These are phyloP conservation scores for Tolypeutes matacus DNA, from an alignment of 2,797 vertebrate genomes.

Conservation along the genomic window DNA sequence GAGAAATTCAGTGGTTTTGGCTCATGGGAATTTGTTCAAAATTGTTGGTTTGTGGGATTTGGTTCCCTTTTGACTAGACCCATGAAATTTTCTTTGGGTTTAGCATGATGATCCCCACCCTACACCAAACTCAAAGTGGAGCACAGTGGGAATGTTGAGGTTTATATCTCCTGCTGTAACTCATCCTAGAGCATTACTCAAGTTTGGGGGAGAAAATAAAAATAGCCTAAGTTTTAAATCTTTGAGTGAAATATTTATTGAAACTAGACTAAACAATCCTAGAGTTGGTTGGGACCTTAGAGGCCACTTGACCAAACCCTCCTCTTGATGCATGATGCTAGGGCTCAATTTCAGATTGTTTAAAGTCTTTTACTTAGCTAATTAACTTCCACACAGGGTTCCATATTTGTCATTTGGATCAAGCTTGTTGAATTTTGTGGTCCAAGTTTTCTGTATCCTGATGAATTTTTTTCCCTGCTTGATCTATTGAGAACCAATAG, in stretches of 20 bases:
- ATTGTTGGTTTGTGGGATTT: slow-evolving; percentile 78
- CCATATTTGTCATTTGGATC: slow-evolving; percentile 47
- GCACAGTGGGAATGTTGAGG: slow-evolving; percentile 64
- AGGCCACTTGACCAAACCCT: slow-evolving; percentile 45
- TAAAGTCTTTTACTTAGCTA: slow-evolving; percentile 60
- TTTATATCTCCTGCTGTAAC: slow-evolving; percentile 75
- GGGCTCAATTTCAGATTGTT: slow-evolving; percentile 50
- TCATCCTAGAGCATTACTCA: slow-evolving; percentile 56
- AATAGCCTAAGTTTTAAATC: slow-evolving; percentile 56
- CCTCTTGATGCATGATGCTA: slow-evolving; percentile 5
- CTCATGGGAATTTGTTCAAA: slow-evolving; percentile 71
- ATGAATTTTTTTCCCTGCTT: slow-evolving; percentile 28
- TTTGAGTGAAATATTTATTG: slow-evolving; percentile 73
- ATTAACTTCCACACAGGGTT: slow-evolving; percentile 31
- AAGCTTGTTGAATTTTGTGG: slow-evolving; percentile 43
- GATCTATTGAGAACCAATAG: slow-evolving; percentile 19
- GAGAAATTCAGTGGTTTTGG: slow-evolving; percentile 79
- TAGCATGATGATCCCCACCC: slow-evolving; percentile 72
- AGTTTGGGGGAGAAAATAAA: not conserved
- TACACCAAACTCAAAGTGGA: slow-evolving; percentile 76
- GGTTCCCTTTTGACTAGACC: slow-evolving; percentile 70
- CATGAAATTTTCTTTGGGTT: slow-evolving; percentile 74
- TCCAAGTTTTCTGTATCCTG: slow-evolving; percentile 21
- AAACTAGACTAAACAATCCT: slow-evolving; percentile 67
- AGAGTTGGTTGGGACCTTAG: not conserved